Evolutionary conservation across 2,113 vertebrate genomes (phyloP), one percentile per base, ranked within the genome.

Genomic region (Todiramphus saurophagus): DNA sequence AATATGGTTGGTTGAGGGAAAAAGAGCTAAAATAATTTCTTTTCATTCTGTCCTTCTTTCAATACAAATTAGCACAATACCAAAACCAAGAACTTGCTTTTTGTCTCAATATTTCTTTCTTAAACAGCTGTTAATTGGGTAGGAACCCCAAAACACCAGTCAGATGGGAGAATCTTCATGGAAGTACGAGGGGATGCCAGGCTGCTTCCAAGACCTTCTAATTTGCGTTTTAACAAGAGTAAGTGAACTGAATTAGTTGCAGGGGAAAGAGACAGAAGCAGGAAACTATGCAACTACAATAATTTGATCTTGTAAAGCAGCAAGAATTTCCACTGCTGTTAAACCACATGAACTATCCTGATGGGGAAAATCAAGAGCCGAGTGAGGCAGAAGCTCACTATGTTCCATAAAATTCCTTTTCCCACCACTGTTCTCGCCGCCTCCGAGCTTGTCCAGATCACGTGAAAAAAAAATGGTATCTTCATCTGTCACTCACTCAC

Each of bases 251-350:
- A 83, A 77, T 89, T 37, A 67, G 21, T 51, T 70, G 31, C 10
- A 43, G 13, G 5, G 33, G 12, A 50, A 77, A 63, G 7, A 92
- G 55, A 62, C 66, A 86, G 79, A 70, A 60, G 67, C 82, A 96
- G 85, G 73, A 93, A 93, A 67, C 60, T 37, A 60, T 23, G 37
- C 35, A 87, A 46, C 72, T 58, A 2, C 44, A 93, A 91, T 48
- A 85, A 66, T 56, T 75, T 58, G 19, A 94, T 90, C 67, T 74
- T 55, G 44, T 73, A 94, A 93, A 73, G 70, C 62, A 82, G 66
- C 51, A 89, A 39, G 43, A 39, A 39, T 93, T 91, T 89, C 62
- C 62, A 72, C 27, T 68, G 78, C 46, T 70, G 56, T 59, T 91
- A 78, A 84, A 84, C 23, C 14, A 73, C 20, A 78, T 39, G 2